These are phyloP conservation scores for Alentia gelatinosa DNA, from an alignment of 2,888 invertebrate species.

Conservation along the genomic window DNA sequence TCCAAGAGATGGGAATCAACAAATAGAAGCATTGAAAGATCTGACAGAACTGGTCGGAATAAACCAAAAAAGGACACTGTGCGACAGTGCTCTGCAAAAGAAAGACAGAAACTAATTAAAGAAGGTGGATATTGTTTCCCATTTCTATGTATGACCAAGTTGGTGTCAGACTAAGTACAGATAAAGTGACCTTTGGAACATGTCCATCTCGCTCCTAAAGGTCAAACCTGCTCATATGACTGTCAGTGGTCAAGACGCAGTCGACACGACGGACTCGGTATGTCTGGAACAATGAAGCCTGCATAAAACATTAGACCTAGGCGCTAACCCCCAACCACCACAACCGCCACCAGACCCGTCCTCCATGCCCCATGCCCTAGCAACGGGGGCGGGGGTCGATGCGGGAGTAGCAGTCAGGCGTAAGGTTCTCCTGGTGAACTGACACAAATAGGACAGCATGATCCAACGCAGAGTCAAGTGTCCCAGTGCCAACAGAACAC, in stretches of 20 bases:
- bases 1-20: no score
- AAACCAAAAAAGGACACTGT: no score
- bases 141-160: no score
- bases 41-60: no score
- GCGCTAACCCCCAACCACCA: no score
- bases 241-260: background rate
- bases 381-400: background rate
- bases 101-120: no score
- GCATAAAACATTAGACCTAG: background rate
- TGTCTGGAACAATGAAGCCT: background rate
- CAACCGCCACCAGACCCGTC: background rate
- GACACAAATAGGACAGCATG: background rate
- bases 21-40: no score
- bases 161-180: background rate
- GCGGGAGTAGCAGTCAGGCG: background rate
- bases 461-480: background rate
- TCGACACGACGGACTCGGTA: background rate
- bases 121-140: no score
- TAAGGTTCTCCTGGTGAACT: background rate
- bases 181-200: background rate
- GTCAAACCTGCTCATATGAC: background rate
- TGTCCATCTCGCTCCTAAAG: background rate
- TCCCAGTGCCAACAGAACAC: background rate
- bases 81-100: no score
- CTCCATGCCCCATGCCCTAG: background rate